A percentile compares a stretch with the other conserved stretches of the same genome.
These are phyloP conservation scores for Zoanthus sociatus DNA, from an alignment of 92 coral and sea anemone species.

Conservation along the genomic window DNA sequence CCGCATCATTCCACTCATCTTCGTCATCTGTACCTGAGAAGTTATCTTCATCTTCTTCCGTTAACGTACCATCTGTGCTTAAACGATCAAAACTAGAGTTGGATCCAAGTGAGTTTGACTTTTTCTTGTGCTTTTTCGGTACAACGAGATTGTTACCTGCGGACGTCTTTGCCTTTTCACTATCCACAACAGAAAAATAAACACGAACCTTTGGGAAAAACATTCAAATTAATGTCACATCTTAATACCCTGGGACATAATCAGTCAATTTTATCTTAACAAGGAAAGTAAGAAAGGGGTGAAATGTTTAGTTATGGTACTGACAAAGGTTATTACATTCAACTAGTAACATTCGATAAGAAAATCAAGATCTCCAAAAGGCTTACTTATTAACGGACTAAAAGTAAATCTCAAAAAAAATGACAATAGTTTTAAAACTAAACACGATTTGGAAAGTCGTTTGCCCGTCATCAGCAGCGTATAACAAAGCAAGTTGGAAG, in stretches of 20 bases:
- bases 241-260: not conserved
- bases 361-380: no score
- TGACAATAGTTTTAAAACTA: no score
- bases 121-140: constrained; percentile 39
- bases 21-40: constrained; percentile 89
- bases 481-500: no score
- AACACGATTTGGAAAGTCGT: no score
- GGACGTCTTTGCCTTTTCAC: not conserved
- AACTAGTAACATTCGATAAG: no score
- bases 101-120: constrained; percentile 54
- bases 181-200: constrained; percentile 20
- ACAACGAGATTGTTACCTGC: constrained; percentile 3
- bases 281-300: no score
- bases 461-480: no score
- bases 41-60: constrained; percentile 73
- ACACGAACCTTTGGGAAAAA: constrained; percentile 34
- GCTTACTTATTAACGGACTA: no score
- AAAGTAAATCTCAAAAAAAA: no score
- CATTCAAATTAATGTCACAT: not conserved
- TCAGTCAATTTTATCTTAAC: no score
- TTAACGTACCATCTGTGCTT: constrained; percentile 44
- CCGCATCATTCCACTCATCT: constrained; percentile 71
- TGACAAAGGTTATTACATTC: no score
- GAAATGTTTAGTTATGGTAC: no score
- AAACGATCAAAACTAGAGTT: constrained; percentile 55